Conservation (phyloP, 1,140 invertebrate genomes). For the Drosophila bocki region DNA sequence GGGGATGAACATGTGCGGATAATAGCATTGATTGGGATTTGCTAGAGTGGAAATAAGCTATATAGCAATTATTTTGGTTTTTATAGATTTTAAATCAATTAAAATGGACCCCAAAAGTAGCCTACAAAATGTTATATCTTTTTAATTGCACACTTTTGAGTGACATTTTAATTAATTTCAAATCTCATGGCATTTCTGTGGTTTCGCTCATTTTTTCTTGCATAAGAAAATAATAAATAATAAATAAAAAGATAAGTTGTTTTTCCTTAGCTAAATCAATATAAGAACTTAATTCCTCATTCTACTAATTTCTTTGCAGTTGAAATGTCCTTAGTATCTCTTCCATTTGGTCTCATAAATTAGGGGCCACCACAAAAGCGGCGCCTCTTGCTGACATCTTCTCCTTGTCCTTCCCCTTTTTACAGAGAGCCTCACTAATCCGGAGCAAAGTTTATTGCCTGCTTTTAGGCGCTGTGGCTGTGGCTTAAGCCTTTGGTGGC, state of each 20-base stretch:
- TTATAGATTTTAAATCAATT: background rate
- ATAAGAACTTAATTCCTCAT: background rate
- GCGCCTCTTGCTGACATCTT: background rate
- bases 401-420: background rate
- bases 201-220: too few species aligned
- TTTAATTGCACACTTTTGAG: too few species aligned
- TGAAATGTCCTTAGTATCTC: constrained; percentile 1
- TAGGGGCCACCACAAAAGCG: background rate
- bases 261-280: background rate
- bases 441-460: constrained; percentile 45
- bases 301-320: background rate
- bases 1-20: constrained; percentile 3
- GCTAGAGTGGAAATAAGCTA: background rate
- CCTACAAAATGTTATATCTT: background rate
- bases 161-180: background rate
- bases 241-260: background rate
- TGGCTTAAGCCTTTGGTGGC: constrained; percentile 11
- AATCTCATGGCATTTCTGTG: accelerated
- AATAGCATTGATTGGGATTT: background rate
- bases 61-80: background rate
- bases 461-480: constrained; percentile 48
- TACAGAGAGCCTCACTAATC: constrained; percentile 9
- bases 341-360: constrained; percentile 2
- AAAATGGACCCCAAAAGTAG: background rate
- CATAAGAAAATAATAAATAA: background rate